Conservation (phyloP, 1,140 invertebrate genomes). For the Drosophila auraria region DNA sequence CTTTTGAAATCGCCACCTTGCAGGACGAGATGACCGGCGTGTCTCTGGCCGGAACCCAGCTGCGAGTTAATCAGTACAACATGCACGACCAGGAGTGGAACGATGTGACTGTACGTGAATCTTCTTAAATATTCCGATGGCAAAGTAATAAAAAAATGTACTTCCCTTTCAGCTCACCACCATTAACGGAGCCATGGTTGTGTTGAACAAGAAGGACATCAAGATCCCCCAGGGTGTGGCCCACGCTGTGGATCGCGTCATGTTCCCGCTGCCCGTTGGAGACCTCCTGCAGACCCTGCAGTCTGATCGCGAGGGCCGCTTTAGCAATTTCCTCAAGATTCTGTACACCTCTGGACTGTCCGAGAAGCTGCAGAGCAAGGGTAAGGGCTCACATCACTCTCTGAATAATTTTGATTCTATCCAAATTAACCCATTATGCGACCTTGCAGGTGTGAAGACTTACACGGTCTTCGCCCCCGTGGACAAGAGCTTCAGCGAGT, state of each 20-base stretch:
- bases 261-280: constrained; percentile 94
- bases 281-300: constrained; percentile 93
- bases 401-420: neutral
- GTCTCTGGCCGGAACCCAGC: constrained; percentile 92
- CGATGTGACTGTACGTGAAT: constrained; percentile 89
- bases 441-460: constrained; percentile 89
- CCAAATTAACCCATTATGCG: neutral
- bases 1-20: constrained; percentile 90
- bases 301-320: constrained; percentile 91
- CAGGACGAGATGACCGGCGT: constrained; percentile 96
- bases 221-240: constrained; percentile 93
- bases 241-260: constrained; percentile 93
- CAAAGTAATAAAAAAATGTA: neutral
- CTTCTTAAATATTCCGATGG: too few relatives aligned
- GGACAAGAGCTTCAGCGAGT: constrained; percentile 91
- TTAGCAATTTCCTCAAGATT: constrained; percentile 91
- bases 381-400: constrained; percentile 22
- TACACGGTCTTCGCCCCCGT: constrained; percentile 94
- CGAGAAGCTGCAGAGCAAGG: constrained; percentile 87
- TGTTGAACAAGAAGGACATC: constrained; percentile 92
- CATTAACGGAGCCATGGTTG: constrained; percentile 92
- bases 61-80: constrained; percentile 93
- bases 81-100: constrained; percentile 95
- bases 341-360: constrained; percentile 90
- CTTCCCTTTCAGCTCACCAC: constrained; percentile 88